Evolutionary conservation across 2,113 vertebrate species (phyloP), one percentile per base, ranked within the genome.

Genomic region (Psittacus erithacus): DNA sequence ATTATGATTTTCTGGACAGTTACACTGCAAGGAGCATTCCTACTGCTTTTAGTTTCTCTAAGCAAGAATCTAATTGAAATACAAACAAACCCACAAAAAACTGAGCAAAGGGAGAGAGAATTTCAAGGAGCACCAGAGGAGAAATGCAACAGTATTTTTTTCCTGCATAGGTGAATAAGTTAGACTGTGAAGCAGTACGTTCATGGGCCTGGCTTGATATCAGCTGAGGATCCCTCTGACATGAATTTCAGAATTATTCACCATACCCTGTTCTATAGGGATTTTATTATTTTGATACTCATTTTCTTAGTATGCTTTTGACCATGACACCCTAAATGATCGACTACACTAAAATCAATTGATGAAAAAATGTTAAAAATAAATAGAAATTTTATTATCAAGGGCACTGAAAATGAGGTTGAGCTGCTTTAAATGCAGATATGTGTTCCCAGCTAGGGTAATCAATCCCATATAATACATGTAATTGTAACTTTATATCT

Each of bases 401-500:
- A 89, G 39, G 77, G 46, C 85, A 93, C 90, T 94, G 46, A 62
- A 90, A 88, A 92, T 55, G 44, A 92, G 75, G 86, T 67, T 95
- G 93, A 95, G 82, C 90, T 97, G 82, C 71, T 97, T 98, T 97
- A 97, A 93, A 97, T 97, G 93, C 96, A 96, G 95, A 90, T 95
- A 94, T 53, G 81, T 94, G 74, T 95, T 97, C 74, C 60, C 43
- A 91, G 86, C 62, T 87, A 91, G 65, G 68, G 73, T 92, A 93
- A 93, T 96, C 88, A n/a, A 87, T 95, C 93, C 92, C 94, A 97
- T 95, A 90, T 96, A 97, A 97, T 89, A 89, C 92, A 16, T 60
- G 74, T 88, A 94, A 96, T 97, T 97, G 93, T 87, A 94, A 92
- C 88, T 97, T 97, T 96, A 91, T 93, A 88, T 81, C 93, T 82